Conservation (phyloP, 37 sponge, comb jelly and placozoan species). For the Eunapius fragilis region DNA sequence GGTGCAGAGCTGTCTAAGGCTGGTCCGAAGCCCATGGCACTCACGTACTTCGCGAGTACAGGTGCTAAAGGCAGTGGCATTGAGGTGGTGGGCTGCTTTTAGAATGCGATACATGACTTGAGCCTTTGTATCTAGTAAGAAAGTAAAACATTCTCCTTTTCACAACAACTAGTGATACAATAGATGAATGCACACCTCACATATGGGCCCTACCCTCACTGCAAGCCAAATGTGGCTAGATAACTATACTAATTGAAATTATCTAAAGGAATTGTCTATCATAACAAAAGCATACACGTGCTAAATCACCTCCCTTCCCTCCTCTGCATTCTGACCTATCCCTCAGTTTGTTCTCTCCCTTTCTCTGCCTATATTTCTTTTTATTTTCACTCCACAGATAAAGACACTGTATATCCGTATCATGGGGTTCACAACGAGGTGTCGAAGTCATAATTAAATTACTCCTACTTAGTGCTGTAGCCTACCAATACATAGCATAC, state of each 20-base stretch:
- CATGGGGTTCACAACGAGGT: too few species aligned
- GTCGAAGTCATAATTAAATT: neutral
- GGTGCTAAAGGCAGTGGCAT: neutral
- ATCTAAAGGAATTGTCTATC: too few species aligned
- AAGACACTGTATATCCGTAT: neutral
- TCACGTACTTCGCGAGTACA: neutral
- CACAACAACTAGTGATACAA: neutral
- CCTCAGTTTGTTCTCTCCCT: too few species aligned
- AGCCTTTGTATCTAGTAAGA: neutral
- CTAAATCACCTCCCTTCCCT: too few species aligned
- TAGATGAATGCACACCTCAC: neutral
- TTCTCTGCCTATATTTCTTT: neutral
- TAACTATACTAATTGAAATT: too few species aligned
- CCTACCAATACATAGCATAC: neutral
- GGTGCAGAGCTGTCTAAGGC: constrained; percentile 28
- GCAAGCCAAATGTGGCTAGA: too few species aligned
- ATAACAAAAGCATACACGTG: neutral
- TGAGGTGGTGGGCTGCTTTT: neutral
- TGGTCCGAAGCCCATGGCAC: neutral
- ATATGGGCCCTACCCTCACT: too few species aligned
- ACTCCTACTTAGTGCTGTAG: neutral
- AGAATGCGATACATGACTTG: neutral
- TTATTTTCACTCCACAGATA: too few species aligned
- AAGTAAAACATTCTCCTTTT: neutral
- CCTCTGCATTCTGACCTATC: too few species aligned